A percentile compares a stretch with the other conserved stretches of the same genome.
Conservation (phyloP, 2,888 invertebrate genomes). For the Deilephila elpenor region DNA sequence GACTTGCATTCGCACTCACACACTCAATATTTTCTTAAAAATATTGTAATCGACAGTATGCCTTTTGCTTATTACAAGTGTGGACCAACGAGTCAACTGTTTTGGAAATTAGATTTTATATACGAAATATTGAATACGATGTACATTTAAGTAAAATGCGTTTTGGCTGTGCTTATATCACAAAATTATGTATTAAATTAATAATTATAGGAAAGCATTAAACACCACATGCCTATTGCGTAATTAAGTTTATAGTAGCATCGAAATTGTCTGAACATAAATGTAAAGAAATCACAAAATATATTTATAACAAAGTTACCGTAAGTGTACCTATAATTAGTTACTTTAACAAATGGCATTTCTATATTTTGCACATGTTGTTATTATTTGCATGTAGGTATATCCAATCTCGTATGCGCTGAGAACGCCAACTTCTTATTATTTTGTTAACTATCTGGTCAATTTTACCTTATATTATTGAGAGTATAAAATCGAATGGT, state of each 20-base stretch:
- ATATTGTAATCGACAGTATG: slow-evolving; percentile 57
- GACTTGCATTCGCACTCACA: not conserved
- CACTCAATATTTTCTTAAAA: slow-evolving; percentile 20
- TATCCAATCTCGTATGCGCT: not conserved
- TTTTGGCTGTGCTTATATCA: slow-evolving; percentile 79
- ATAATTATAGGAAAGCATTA: slow-evolving; percentile 17
- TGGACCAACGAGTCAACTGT: slow-evolving; percentile 82
- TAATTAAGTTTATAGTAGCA: slow-evolving; percentile 1
- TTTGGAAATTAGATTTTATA: slow-evolving; percentile 73
- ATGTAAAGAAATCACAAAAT: not conserved
- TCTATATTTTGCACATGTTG: not conserved
- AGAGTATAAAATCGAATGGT: slow-evolving; percentile 17
- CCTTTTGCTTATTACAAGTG: slow-evolving; percentile 78
- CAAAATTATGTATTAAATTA: slow-evolving; percentile 52
- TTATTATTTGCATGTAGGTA: not conserved
- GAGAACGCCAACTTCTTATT: not conserved
- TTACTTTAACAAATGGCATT: not conserved
- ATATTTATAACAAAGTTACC: not conserved
- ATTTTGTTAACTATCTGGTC: slow-evolving; percentile 10
- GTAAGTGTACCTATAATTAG: not conserved
- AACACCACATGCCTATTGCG: not conserved
- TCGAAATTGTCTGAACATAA: not conserved
- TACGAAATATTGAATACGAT: slow-evolving; percentile 56
- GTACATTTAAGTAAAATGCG: slow-evolving; percentile 65
- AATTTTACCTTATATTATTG: slow-evolving; percentile 12